A percentile compares a stretch with the other conserved stretches of the same genome.
Evolutionary conservation across 1,140 invertebrate species (phyloP).

Genomic region (Euura lappo): DNA sequence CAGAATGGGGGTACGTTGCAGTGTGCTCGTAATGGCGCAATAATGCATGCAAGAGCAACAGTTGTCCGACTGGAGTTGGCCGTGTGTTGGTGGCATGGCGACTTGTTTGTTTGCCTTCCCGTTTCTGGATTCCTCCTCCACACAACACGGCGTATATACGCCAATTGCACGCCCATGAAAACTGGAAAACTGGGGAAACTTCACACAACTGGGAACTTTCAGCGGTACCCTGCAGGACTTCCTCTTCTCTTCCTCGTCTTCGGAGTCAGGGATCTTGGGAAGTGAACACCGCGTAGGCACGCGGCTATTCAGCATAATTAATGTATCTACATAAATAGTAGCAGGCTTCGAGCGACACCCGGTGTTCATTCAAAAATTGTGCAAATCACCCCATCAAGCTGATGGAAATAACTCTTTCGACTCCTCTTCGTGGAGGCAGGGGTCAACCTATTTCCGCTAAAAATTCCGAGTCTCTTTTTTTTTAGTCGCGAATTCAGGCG

Average conservation of each 20-base stretch:
- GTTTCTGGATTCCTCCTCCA: not conserved
- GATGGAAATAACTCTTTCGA: not conserved
- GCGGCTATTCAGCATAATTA: not conserved
- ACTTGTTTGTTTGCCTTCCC: constrained; percentile 1
- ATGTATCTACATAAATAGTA: not conserved
- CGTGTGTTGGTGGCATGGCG: not conserved
- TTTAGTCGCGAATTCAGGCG: too few relatives aligned
- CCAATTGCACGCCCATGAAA: not conserved
- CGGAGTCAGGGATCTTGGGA: too few relatives aligned
- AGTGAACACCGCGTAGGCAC: not conserved
- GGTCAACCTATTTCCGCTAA: too few relatives aligned
- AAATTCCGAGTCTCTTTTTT: too few relatives aligned
- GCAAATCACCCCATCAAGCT: not conserved
- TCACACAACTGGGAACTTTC: not conserved
- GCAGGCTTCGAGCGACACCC: not conserved
- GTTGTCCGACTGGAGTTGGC: constrained; percentile 33
- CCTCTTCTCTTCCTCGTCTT: not conserved
- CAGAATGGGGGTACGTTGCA: not conserved
- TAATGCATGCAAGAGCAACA: constrained; percentile 44
- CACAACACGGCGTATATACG: not conserved
- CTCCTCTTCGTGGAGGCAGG: not conserved
- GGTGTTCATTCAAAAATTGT: constrained; percentile 2
- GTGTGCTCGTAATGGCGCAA: constrained; percentile 30
- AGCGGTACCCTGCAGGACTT: not conserved
- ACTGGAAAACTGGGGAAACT: not conserved